Evolutionary conservation across 35 echinoderm and acorn worm species (phyloP).

Genomic region (Lytechinus variegatus): DNA sequence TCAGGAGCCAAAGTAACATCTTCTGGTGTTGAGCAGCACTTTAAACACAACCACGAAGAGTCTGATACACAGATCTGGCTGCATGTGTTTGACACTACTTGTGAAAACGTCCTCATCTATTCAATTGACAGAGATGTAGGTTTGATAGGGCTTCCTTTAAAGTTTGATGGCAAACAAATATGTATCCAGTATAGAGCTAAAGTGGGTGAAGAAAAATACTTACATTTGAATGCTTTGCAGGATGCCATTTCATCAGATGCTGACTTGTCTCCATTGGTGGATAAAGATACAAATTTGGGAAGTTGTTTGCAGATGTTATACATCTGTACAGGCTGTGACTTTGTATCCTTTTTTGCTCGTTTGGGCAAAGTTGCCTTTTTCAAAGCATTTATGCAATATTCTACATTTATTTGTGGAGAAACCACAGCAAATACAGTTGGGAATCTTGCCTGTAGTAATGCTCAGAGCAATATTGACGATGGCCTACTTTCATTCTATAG

Average conservation of each 20-base stretch:
- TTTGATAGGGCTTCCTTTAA: constrained; percentile 13
- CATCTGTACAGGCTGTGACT: constrained; percentile 55
- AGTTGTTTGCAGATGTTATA: constrained; percentile 22
- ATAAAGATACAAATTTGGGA: background rate
- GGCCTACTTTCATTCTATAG: constrained; percentile 51
- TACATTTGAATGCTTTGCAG: constrained; percentile 21
- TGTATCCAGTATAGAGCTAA: background rate
- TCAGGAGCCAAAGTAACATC: background rate
- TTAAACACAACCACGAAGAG: constrained; percentile 36
- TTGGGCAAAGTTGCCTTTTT: constrained; percentile 52
- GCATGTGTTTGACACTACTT: constrained; percentile 29
- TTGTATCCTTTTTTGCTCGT: constrained; percentile 57
- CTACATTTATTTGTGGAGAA: constrained; percentile 23
- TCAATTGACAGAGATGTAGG: constrained; percentile 32
- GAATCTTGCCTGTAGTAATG: constrained; percentile 11
- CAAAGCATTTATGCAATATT: constrained; percentile 52
- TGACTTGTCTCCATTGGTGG: background rate
- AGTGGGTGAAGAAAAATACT: background rate
- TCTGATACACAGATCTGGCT: constrained; percentile 47
- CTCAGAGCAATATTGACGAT: background rate
- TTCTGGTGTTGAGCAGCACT: background rate
- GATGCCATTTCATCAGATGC: background rate
- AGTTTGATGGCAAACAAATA: background rate
- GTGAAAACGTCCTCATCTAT: background rate
- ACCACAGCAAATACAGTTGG: background rate